phyloP scores from a whole-genome alignment of 2,888 invertebrate species.

The Ennomos fuscantarius region DNA sequence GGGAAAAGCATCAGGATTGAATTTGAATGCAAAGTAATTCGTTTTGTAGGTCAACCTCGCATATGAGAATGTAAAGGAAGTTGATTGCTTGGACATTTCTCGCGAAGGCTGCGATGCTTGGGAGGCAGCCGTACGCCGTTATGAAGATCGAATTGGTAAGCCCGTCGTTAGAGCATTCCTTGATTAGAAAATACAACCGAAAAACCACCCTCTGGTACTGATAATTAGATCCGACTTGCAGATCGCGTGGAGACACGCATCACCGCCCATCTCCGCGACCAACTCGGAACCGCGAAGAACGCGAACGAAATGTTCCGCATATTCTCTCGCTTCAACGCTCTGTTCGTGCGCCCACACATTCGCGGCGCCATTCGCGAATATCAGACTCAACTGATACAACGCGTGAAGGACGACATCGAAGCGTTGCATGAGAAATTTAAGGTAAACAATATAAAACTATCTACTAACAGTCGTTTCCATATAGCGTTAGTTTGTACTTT shows the following conservation, averaged over 20 bases:
- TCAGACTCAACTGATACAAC: conserved; percentile 99
- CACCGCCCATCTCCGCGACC: conserved; percentile 98
- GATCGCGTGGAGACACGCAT: conserved; percentile 99
- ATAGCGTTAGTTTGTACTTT: too few species aligned
- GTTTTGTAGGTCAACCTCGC: conserved; percentile 90
- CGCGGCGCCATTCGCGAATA: conserved; percentile 99
- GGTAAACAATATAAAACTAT: conserved; percentile 70
- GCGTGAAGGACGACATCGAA: conserved; percentile 99
- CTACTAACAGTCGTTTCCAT: too few species aligned
- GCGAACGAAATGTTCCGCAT: conserved; percentile 99
- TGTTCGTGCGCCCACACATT: conserved; percentile 99
- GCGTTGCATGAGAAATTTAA: conserved; percentile 99
- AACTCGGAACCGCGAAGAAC: conserved; percentile 99
- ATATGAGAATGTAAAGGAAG: conserved; percentile 99
- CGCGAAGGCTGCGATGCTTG: conserved; percentile 98
- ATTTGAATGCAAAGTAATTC: conserved; percentile 17
- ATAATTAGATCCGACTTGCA: conserved; percentile 40
- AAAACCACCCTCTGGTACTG: neutral
- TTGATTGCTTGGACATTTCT: conserved; percentile 98
- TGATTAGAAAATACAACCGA: neutral
- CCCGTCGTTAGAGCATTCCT: too few species aligned
- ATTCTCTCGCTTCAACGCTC: conserved; percentile 98
- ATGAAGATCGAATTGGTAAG: conserved; percentile 97
- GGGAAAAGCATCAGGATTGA: too few species aligned
- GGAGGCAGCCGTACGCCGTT: conserved; percentile 98